A percentile compares a stretch with the other conserved stretches of the same genome.
These are phyloP conservation scores for Tolmerus cingulatus DNA, from an alignment of 2,888 invertebrate species.

Conservation along the genomic window DNA sequence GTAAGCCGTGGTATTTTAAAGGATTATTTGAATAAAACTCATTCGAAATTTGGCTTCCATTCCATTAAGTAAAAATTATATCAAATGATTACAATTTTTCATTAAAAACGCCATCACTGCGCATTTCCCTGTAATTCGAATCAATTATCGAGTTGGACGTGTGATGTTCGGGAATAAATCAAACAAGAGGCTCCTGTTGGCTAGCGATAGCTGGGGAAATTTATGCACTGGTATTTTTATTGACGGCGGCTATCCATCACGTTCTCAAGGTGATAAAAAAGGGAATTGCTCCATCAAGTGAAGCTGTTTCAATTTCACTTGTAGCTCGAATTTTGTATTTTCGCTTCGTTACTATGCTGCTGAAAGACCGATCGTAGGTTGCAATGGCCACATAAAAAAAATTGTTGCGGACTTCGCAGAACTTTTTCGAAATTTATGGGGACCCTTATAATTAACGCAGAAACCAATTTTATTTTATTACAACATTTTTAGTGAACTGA, in stretches of 20 bases:
- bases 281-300: neutral
- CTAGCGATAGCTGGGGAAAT: neutral
- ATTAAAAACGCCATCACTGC: neutral
- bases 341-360: neutral
- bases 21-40: too few species aligned
- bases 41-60: neutral
- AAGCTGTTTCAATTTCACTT: neutral
- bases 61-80: neutral
- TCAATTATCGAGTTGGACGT: neutral
- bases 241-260: neutral
- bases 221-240: neutral
- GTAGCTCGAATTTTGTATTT: neutral
- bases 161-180: neutral
- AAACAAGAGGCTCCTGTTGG: neutral
- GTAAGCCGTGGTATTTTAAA: too few species aligned
- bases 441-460: too few species aligned
- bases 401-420: neutral
- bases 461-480: too few species aligned
- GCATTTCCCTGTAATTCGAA: neutral
- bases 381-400: neutral
- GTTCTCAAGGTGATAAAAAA: neutral
- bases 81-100: neutral
- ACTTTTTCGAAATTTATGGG: neutral
- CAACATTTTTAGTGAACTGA: too few species aligned
- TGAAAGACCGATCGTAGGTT: neutral